Conservation (phyloP, 2,113 vertebrate species). For the Passer domesticus region DNA sequence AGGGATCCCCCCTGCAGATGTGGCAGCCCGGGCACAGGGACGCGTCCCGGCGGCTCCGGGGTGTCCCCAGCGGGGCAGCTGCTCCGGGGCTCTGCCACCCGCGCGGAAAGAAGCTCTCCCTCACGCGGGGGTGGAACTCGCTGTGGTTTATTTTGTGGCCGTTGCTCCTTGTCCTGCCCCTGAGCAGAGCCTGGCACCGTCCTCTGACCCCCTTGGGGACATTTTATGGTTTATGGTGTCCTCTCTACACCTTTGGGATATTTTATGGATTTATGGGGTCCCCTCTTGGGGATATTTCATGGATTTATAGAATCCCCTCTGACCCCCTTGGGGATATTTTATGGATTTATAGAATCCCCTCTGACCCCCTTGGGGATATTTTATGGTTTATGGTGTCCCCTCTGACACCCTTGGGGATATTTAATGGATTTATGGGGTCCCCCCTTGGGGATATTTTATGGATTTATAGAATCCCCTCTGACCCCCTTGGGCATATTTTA, state of each 20-base stretch:
- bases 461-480: too few species aligned
- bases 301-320: too few species aligned
- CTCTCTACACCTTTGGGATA: too few species aligned
- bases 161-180: rapidly evolving
- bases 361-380: too few species aligned
- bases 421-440: too few species aligned
- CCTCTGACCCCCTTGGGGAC: neutral
- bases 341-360: too few species aligned
- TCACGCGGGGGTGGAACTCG: neutral
- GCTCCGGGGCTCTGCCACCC: neutral
- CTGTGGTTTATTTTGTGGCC: neutral
- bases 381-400: too few species aligned
- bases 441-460: too few species aligned
- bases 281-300: too few species aligned
- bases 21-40: neutral
- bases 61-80: neutral
- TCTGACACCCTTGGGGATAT: too few species aligned
- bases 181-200: neutral
- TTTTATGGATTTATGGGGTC: neutral
- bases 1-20: neutral
- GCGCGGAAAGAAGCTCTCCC: neutral
- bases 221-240: neutral
- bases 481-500: too few species aligned
- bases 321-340: neutral
- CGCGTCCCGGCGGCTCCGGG: rapidly evolving